A percentile compares a stretch with the other conserved stretches of the same genome.
These are phyloP conservation scores for Polypterus bichir DNA, from an alignment of 2,113 vertebrate species.

Conservation along the genomic window DNA sequence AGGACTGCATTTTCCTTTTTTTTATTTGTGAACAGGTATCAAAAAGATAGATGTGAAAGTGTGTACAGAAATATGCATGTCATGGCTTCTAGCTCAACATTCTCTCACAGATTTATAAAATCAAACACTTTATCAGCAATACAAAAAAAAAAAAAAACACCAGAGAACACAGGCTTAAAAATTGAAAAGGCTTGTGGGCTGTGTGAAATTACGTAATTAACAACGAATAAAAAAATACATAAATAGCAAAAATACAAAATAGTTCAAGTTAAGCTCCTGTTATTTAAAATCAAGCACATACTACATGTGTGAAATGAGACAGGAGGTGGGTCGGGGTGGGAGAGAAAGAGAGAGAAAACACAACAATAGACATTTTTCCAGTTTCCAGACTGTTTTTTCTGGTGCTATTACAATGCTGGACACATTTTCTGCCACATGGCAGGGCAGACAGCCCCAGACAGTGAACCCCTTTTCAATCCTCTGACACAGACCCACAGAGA, in stretches of 20 bases:
- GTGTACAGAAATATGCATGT: too few relatives aligned
- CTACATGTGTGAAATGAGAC: too few relatives aligned
- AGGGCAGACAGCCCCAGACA: conserved; percentile 26
- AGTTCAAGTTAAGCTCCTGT: too few relatives aligned
- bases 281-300: too few relatives aligned
- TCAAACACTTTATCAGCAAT: not conserved
- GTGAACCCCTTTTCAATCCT: conserved; percentile 13
- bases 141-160: not conserved
- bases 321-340: conserved; percentile 1
- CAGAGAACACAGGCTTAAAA: conserved; percentile 7
- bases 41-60: too few relatives aligned
- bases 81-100: too few relatives aligned
- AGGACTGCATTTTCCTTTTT: too few relatives aligned
- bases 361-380: conserved; percentile 21
- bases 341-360: not conserved
- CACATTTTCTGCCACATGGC: conserved; percentile 24
- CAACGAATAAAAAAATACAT: too few relatives aligned
- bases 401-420: conserved; percentile 27
- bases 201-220: too few relatives aligned
- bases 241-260: too few relatives aligned
- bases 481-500: conserved; percentile 8
- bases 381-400: conserved; percentile 22
- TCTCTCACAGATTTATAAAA: too few relatives aligned
- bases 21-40: too few relatives aligned
- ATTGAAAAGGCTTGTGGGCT: conserved; percentile 3